Evolutionary conservation across 2,888 invertebrate species (phyloP).

Genomic region (Cerastis leucographa): DNA sequence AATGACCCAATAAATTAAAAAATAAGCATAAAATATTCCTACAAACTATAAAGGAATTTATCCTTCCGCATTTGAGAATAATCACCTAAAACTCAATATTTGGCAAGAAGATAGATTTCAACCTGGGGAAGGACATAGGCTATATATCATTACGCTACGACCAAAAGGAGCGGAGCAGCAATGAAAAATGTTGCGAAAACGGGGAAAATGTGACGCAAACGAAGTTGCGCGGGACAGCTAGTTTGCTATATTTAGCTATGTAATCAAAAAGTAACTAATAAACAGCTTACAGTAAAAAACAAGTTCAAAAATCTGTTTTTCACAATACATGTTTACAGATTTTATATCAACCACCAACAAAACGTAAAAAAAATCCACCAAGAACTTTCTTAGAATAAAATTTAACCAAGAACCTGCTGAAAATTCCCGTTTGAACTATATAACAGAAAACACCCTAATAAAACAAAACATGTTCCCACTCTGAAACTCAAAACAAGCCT

Average conservation of each 20-base stretch:
- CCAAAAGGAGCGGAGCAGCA: no score
- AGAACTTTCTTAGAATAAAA: not conserved
- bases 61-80: not conserved
- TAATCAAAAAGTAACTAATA: not conserved
- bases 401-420: not conserved
- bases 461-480: constrained; percentile 24
- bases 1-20: not conserved
- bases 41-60: not conserved
- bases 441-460: not conserved
- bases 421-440: not conserved
- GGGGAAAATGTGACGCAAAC: no score
- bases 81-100: not conserved
- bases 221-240: no score
- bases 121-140: no score
- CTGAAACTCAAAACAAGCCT: constrained; percentile 9
- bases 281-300: no score
- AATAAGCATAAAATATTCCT: not conserved
- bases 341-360: not conserved
- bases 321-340: not conserved
- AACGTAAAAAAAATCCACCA: not conserved
- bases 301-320: no score
- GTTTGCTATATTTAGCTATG: not conserved
- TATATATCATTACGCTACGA: no score
- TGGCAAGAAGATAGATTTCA: no score
- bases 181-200: no score